phyloP scores from a whole-genome alignment of 1,140 invertebrate genomes.

The Tetramorium simillimum region DNA sequence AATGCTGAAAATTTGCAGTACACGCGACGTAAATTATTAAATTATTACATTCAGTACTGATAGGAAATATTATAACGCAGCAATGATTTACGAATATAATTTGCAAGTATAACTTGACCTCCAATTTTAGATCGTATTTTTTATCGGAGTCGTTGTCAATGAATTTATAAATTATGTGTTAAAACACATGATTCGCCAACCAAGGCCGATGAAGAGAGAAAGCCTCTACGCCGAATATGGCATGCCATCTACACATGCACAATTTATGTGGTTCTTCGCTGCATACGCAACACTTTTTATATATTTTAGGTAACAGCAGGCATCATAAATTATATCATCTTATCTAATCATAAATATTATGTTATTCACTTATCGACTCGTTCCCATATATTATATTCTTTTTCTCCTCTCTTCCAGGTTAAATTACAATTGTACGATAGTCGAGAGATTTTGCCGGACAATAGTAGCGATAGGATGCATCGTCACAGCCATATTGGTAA shows the following conservation, averaged over 20 bases:
- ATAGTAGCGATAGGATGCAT: slow-evolving; percentile 88
- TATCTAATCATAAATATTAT: neutral
- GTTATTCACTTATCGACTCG: neutral
- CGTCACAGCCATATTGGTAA: slow-evolving; percentile 87
- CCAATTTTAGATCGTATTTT: slow-evolving; percentile 92
- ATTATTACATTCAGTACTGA: too few relatives aligned
- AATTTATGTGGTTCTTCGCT: slow-evolving; percentile 97
- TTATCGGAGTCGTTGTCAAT: slow-evolving; percentile 92
- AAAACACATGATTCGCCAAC: slow-evolving; percentile 94
- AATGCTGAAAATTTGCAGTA: too few relatives aligned
- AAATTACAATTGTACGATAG: slow-evolving; percentile 91
- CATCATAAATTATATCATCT: neutral
- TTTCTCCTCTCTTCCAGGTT: slow-evolving; percentile 86
- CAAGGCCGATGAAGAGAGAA: slow-evolving; percentile 90
- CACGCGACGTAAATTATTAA: too few relatives aligned
- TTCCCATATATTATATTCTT: neutral
- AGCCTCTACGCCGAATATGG: slow-evolving; percentile 94
- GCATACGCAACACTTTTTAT: slow-evolving; percentile 95
- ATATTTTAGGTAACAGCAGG: slow-evolving; percentile 91
- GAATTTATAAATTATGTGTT: slow-evolving; percentile 93
- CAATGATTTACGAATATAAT: neutral
- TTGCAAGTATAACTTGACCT: slow-evolving; percentile 65
- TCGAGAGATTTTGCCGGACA: slow-evolving; percentile 91
- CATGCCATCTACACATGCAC: slow-evolving; percentile 97
- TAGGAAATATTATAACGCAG: neutral